Base-by-base conservation (phyloP, 2,888 invertebrate species). In the Caenorhabditis zanzibari region DNA sequence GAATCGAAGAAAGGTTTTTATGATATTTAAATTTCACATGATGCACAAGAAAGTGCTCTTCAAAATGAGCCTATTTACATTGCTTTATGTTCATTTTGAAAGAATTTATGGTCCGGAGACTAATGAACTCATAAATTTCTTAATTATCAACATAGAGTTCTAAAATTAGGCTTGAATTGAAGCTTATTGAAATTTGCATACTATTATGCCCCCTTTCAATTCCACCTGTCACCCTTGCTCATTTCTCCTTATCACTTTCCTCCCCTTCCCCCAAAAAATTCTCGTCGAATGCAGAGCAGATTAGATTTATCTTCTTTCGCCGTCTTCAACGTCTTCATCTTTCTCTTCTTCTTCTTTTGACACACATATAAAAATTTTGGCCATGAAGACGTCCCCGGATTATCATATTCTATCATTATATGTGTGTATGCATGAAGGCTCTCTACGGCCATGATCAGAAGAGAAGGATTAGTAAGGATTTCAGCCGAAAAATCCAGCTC, bases 381-480 rank as follows among this genome's bases (percentile, higher is more conserved):
- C 22, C 63, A 24, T 19, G 28, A 64, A 64, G 47, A 19, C 47
- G 47, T 12, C 24, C 24, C 54, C 54, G 54, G 68, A 68, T 68
- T 68, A 68, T 68, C 68, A 54, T 54, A 54, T 68, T 54, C 47
- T 52, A 66, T 66, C 66, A 66, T 44, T 44, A 35, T 47, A 16
- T 63, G n/a, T 44, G 44, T 44, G 19, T 19, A 19, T 19, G 49
- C 19, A 19, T 5, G 22, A n/a, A 47, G n/a, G 64, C 12, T 6
- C 38, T 19, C n/a, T n/a, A n/a, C n/a, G 19, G 47, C n/a, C 19
- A 19, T 32, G 49, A 66, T 66, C 66, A 68, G 54, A 68, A 41
- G 9, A 32, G 22, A 9, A 16, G 68, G 68, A 68, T 68, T 68
- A 68, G 68, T 54, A 52, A 41, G 68, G 68, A 54, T 54, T 68